These are phyloP conservation scores for Pammene aurita DNA, from an alignment of 2,888 invertebrate species.

Conservation along the genomic window DNA sequence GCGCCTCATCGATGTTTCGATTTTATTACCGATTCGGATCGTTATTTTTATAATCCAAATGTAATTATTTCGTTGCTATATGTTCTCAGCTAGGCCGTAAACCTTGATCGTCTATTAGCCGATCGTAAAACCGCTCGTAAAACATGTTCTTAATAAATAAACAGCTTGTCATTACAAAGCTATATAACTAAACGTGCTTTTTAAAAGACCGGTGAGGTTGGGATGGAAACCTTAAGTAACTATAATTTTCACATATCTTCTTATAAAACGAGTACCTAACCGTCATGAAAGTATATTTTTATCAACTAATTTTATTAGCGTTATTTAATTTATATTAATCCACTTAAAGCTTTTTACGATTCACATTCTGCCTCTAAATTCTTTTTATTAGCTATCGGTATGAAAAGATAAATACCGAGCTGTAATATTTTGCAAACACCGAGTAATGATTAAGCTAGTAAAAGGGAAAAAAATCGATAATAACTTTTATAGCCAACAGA, in stretches of 20 bases:
- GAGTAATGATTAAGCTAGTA: background rate
- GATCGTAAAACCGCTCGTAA: slow-evolving; percentile 44
- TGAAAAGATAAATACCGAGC: no score
- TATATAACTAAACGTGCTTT: slow-evolving; percentile 33
- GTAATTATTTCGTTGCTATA: slow-evolving; percentile 34
- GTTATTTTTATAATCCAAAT: slow-evolving; percentile 30
- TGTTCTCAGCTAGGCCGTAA: slow-evolving; percentile 37
- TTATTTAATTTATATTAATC: background rate
- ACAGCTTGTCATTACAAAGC: slow-evolving; percentile 40
- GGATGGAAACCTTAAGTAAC: slow-evolving; percentile 9
- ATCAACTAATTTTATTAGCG: background rate
- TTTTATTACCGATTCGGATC: slow-evolving; percentile 32
- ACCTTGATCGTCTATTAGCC: slow-evolving; percentile 42
- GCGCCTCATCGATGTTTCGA: slow-evolving; percentile 14
- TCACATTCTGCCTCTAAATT: background rate
- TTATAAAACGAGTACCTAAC: background rate
- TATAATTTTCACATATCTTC: slow-evolving; percentile 5
- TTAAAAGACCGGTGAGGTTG: slow-evolving; percentile 27
- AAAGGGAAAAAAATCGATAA: slow-evolving; percentile 1
- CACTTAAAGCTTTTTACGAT: background rate
- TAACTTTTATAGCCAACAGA: slow-evolving; percentile 20
- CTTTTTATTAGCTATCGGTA: no score
- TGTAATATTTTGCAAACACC: no score
- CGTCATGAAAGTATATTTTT: background rate
- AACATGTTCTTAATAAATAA: slow-evolving; percentile 42